Base-by-base conservation (phyloP, 2,113 vertebrate genomes). In the Lepisosteus oculatus region DNA sequence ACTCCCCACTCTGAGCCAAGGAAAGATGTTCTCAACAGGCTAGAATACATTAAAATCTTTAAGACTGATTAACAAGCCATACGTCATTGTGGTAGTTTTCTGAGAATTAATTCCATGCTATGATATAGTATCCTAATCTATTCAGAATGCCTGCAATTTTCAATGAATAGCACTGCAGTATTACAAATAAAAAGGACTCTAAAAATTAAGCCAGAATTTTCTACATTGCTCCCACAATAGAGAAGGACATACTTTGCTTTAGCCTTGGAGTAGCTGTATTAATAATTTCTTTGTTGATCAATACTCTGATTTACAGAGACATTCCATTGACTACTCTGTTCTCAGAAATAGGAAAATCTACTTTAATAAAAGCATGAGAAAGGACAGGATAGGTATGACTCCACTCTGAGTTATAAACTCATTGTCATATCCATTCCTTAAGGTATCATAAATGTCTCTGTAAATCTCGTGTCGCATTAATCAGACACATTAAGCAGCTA, bases 401-500 rank as follows among this genome's bases (percentile, higher is more conserved):
- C 71, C 67, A 47, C 61, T 29, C 8, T 15, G 43, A 70, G 65
- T 63, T 80, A 80, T 79, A 84, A 81, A 85, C 77, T 77, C 82
- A 71, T 83, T 74, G 83, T 90, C 88, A 80, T 81, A 68, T 83
- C 80, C 79, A 78, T 83, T 86, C 88, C 91, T 80, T 83, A 85
- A 85, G 87, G 87, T 83, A 87, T 88, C 85, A 79, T 88, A 88
- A 87, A 89, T 6, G 86, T 86, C 90, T 68, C 75, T 83, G 84
- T 88, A 83, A 74, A 87, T 90, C 81, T 84, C 55, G 59, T 41
- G 79, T 72, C 76, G 74, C 86, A 90, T 93, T 87, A 84, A 88
- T 94, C 93, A 92, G 82, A 74, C 59, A 54, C 81, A 89, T 87
- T 90, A 90, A 89, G 87, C 86, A 83, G 85, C 57, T 73, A 80